Evolutionary conservation across 2,797 vertebrate species (phyloP).

Genomic region (Loriculus beryllinus): DNA sequence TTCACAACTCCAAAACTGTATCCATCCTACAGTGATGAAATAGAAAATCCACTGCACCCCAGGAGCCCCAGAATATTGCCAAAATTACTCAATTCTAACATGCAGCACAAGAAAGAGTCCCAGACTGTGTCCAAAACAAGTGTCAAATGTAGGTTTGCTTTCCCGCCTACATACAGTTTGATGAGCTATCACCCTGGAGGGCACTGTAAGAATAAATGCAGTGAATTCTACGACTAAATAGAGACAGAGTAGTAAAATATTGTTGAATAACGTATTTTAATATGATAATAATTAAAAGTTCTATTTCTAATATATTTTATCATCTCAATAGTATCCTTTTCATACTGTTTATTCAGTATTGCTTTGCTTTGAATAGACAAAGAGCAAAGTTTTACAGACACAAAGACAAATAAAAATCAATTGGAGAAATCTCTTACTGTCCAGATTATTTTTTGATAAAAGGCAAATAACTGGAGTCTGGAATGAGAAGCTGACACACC

Average conservation of each 20-base stretch:
- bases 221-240: neutral
- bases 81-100: neutral
- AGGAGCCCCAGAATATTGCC: neutral
- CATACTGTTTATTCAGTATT: neutral
- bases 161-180: neutral
- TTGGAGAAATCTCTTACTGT: neutral
- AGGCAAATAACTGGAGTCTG: neutral
- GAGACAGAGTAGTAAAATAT: neutral
- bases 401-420: neutral
- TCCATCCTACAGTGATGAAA: neutral
- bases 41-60: neutral
- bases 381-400: neutral
- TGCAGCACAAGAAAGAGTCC: neutral
- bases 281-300: neutral
- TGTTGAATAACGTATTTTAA: neutral
- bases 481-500: neutral
- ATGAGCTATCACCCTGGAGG: neutral
- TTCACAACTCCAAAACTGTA: neutral
- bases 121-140: neutral
- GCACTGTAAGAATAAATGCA: neutral
- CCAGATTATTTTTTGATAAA: neutral
- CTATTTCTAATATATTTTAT: neutral
- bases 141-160: neutral
- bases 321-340: neutral
- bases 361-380: neutral